Base-by-base conservation (phyloP, 2,113 vertebrate genomes). In the Macroglossus sobrinus region DNA sequence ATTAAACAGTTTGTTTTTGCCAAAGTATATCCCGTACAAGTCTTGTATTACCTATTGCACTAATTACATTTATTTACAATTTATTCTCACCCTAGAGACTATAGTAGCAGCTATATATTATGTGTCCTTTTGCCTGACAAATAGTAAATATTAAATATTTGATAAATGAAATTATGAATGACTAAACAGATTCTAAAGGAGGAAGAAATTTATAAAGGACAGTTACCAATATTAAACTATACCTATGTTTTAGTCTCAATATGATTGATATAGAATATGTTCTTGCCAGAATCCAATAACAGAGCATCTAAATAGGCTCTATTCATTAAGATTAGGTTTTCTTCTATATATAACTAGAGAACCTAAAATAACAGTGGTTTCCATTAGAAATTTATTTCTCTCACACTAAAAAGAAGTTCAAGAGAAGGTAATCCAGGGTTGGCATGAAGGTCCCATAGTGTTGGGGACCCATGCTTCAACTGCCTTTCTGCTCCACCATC, bases 81-180 rank as follows among this genome's bases (percentile, higher is more conserved):
- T 72, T 72, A 19, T 89, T 59, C 55, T 89, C 35, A 33, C 40
- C 28, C 24, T 90, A 8, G 7, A 86, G 47, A 30, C 38, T 5
- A 22, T 91, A 89, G 10, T n/a, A 78, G 40, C 2, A 7, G 33
- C 76, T 72, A 0, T 75, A n/a, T 21, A 14, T 68, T 64, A 3
- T 78, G 12, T 38, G 15, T 64, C 59, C 9, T 6, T 45, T 72
- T 85, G 22, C 26, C 24, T 89, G 26, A 84, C 4, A 68, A 69
- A 53, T 43, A 84, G 35, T 87, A 93, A 93, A 11, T 40, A 86
- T 18, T 74, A 78, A 81, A 26, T 95, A 78, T 53, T 80, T 93
- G 38, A 2, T 72, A 19, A 85, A 81, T 81, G 53, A 80, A 88
- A 22, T 91, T 55, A 79, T 78, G n/a, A 69, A 53, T 85, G 45